Evolutionary conservation across 92 coral and sea anemone genomes (phyloP).

Genomic region (Epizoanthus ramosus): DNA sequence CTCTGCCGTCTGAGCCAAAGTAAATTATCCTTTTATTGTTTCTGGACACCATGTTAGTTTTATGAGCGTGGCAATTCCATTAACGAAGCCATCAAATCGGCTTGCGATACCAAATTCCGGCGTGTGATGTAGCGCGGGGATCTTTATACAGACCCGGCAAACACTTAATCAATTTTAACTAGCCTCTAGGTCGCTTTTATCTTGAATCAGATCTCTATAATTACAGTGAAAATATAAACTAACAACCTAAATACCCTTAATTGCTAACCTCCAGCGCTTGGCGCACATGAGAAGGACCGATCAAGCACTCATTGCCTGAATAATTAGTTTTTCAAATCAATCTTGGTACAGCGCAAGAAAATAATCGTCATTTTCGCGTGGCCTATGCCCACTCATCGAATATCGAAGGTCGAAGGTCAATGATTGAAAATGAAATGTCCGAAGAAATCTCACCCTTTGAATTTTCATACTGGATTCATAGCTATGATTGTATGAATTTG

Average conservation of each 20-base stretch:
- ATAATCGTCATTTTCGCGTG: too few relatives aligned
- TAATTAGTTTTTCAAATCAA: too few relatives aligned
- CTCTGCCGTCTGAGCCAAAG: slow-evolving; percentile 34
- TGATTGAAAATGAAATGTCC: too few relatives aligned
- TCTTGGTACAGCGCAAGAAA: too few relatives aligned
- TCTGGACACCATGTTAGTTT: slow-evolving; percentile 15
- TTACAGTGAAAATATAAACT: slow-evolving; percentile 25
- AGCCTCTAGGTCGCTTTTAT: background rate
- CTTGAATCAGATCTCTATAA: slow-evolving; percentile 33
- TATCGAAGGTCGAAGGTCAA: too few relatives aligned
- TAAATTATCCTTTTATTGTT: slow-evolving; percentile 30
- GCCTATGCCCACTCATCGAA: too few relatives aligned
- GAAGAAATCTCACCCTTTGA: too few relatives aligned
- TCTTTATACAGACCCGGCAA: slow-evolving; percentile 9
- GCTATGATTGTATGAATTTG: too few relatives aligned
- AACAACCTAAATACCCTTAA: slow-evolving; percentile 17
- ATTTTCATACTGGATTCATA: too few relatives aligned
- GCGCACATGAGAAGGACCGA: background rate
- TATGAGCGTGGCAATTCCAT: slow-evolving; percentile 40
- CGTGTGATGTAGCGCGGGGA: background rate
- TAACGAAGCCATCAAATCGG: slow-evolving; percentile 26
- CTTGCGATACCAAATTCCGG: slow-evolving; percentile 20
- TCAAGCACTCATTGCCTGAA: background rate
- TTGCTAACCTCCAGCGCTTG: slow-evolving; percentile 27
- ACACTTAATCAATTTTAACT: slow-evolving; percentile 17